A percentile compares a stretch with the other conserved stretches of the same genome.
Evolutionary conservation across 2,113 vertebrate genomes (phyloP).

Genomic region (Tinamus guttatus): DNA sequence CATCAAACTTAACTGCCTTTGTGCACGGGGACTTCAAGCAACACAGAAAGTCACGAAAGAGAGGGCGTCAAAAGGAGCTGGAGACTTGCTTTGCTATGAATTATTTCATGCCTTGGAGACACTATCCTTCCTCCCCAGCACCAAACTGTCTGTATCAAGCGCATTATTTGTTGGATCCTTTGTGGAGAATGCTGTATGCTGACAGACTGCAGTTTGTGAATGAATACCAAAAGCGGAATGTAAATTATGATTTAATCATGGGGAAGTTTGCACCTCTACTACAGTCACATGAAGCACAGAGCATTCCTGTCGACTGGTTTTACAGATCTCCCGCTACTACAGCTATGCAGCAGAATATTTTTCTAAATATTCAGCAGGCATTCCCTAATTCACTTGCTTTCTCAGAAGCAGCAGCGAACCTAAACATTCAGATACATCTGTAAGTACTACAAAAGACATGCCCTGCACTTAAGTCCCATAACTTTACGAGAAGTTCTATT

Average conservation of each 20-base stretch:
- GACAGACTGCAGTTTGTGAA: slow-evolving; percentile 8
- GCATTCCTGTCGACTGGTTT: not conserved
- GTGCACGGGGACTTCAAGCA: slow-evolving; percentile 67
- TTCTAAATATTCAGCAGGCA: not conserved
- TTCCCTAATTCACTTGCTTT: not conserved
- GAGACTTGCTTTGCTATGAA: slow-evolving; percentile 4
- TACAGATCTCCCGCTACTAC: slow-evolving; percentile 24
- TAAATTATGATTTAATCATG: not conserved
- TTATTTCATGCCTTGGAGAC: slow-evolving; percentile 12
- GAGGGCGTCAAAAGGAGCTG: slow-evolving; percentile 21
- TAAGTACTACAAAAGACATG: slow-evolving; percentile 41
- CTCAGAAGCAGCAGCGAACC: slow-evolving; percentile 11
- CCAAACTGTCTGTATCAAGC: not conserved
- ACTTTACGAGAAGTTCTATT: not conserved
- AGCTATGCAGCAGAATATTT: slow-evolving; percentile 47
- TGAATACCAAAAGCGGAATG: slow-evolving; percentile 25
- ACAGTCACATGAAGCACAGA: not conserved
- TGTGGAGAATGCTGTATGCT: slow-evolving; percentile 31
- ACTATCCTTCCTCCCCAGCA: not conserved
- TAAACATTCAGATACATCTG: slow-evolving; percentile 23
- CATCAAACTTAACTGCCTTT: slow-evolving; percentile 64
- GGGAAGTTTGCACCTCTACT: slow-evolving; percentile 18
- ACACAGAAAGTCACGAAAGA: slow-evolving; percentile 49
- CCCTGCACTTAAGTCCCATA: not conserved
- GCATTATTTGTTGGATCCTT: slow-evolving; percentile 3